Base-by-base conservation (phyloP, 2,797 vertebrate genomes). In the Sebastiscus albofasciatus region DNA sequence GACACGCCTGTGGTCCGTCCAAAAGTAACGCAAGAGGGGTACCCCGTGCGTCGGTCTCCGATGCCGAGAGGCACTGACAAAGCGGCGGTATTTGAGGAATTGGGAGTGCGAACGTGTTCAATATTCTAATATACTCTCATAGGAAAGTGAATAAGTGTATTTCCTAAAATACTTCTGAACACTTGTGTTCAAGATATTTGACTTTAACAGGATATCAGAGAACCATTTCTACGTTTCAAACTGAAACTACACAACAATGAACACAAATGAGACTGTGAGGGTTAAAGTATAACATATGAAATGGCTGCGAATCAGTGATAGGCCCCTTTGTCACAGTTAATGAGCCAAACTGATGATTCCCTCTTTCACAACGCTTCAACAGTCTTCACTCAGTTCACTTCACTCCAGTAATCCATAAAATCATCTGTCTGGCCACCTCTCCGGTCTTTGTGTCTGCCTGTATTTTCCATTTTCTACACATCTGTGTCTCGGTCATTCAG, bases 401-500 rank as follows among this genome's bases (percentile, higher is more conserved):
- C 84, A 81, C 83, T 74, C 73, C 80, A 87, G 69, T 87, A 87
- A 93, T 90, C 89, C 89, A 89, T 90, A 83, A 90, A 91, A 89
- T 79, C 4, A 20, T 87, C 82, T 68, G 80, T 84, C 79, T 87
- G 82, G 66, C 66, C 10, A 6, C 78, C 55, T 70, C 67, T 89
- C 55, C 60, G 20, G 61, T 75, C 84, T 85, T 79, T 59, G 83
- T 76, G 75, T 86, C 84, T 72, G 77, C 79, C 83, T 83, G 71
- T 24, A 86, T 87, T 92, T 91, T 90, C 77, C 82, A 90, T 85
- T 88, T 75, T 90, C 67, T 78, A 62, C 82, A 92, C 88, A 87
- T 92, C 90, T 90, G 87, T 88, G 84, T 79, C 80, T 81, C 79
- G 87, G 85, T 76, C 72, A 58, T 75, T 86, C 76, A 24, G 56